These are phyloP conservation scores for Ammodramus savannarum DNA, from an alignment of 2,113 vertebrate genomes.

Conservation along the genomic window DNA sequence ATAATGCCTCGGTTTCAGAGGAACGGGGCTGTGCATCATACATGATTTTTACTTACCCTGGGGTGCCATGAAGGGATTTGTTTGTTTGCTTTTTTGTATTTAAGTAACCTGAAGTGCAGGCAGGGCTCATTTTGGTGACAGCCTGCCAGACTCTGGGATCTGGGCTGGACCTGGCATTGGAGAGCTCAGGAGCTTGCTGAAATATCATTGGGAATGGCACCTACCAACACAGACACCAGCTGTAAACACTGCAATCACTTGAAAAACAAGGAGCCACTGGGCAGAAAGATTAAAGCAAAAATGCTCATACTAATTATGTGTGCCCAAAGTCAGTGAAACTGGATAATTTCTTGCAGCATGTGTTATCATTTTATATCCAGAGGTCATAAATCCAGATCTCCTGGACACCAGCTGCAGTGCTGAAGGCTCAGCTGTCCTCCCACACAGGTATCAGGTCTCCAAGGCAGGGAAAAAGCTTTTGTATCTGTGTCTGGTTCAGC, in stretches of 20 bases:
- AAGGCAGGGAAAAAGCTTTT: background rate
- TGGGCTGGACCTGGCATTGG: rapidly evolving
- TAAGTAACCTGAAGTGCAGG: background rate
- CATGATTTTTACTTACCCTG: background rate
- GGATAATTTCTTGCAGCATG: background rate
- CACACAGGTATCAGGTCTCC: background rate
- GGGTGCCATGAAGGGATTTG: background rate
- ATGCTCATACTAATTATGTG: rapidly evolving
- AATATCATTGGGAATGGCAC: background rate
- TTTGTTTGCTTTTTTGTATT: background rate
- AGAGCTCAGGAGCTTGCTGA: background rate
- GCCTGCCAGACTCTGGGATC: rapidly evolving
- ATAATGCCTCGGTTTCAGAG: background rate
- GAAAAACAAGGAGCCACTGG: background rate
- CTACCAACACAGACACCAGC: background rate
- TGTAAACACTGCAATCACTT: background rate
- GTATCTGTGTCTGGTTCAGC: background rate
- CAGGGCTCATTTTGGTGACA: background rate
- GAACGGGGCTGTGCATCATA: background rate
- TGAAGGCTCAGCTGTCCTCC: background rate
- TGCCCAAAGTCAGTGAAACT: background rate
- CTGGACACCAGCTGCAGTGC: background rate
- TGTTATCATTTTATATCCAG: background rate
- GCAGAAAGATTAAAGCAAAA: background rate
- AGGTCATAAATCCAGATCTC: background rate